Conservation (phyloP, 2,888 invertebrate genomes). For the Netelia fuscicornis region DNA sequence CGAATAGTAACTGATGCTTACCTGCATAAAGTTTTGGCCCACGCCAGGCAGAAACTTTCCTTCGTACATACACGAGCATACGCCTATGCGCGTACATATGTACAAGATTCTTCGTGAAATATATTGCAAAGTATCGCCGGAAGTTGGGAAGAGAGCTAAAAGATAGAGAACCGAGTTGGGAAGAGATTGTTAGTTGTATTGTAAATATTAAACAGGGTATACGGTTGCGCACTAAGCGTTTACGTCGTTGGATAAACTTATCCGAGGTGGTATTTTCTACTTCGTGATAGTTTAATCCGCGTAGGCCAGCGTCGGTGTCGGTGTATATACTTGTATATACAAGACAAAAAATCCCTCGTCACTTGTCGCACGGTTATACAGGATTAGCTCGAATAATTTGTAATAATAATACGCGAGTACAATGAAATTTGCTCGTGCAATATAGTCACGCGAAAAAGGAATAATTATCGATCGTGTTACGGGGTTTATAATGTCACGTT, state of each 20-base stretch:
- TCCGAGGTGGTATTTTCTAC: not conserved
- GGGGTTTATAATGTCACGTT: not conserved
- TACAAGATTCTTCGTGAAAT: not conserved
- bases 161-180: not conserved
- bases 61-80: not conserved
- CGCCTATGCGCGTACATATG: not conserved
- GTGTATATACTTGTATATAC: not conserved
- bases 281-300: conserved; percentile 23
- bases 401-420: conserved; percentile 1
- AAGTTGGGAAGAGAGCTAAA: not conserved
- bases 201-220: not conserved
- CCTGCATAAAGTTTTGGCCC: conserved; percentile 19
- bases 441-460: not conserved
- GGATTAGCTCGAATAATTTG: conserved; percentile 21
- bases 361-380: conserved; percentile 3
- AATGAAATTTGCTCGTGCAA: not conserved
- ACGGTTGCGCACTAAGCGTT: conserved; percentile 4
- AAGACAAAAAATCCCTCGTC: not conserved
- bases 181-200: conserved; percentile 7
- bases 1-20: conserved; percentile 13
- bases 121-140: not conserved
- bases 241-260: conserved; percentile 7
- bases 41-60: not conserved
- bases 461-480: not conserved
- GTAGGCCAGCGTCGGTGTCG: not conserved